Base-by-base conservation (phyloP, 1,140 invertebrate genomes). In the Dolichoris vasculosae region DNA sequence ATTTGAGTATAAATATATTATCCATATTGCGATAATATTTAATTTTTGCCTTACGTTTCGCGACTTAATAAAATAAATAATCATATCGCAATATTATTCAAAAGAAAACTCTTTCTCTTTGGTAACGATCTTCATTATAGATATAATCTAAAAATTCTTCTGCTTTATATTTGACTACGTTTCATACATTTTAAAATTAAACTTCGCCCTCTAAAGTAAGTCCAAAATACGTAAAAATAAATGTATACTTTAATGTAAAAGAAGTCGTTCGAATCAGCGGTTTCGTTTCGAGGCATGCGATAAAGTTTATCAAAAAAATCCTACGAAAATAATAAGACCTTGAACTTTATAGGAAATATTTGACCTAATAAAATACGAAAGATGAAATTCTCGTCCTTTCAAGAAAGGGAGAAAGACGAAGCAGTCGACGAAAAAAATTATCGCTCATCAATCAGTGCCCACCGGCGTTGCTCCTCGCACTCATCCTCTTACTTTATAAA, bases 371-470 rank as follows among this genome's bases (percentile, higher is more conserved):
- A 73, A 43, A 26, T 0, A 43, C 20, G n/a, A 43, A 23, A 73
- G 23, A 1, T 0, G 69, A 43, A 43, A 43, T 73, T 73, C 11
- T 73, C 43, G 43, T 73, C 30, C 40, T 2, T 32, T 11, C n/a
- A 17, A 59, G 11, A n/a, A 73, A n/a, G 13, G 32, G 32, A 23
- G 51, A 43, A 15, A 67, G 26, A 55, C 35, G 59, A 69, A 17
- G 63, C 9, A 69, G 23, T 15, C 8, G 15, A 32, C 35, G n/a
- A 73, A 82, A 82, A 73, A 75, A 73, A 82, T 82, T 75, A 59
- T 82, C 35, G 81, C 23, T 35, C 81, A 82, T 82, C 81, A 82
- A 82, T 82, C 81, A 82, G 69, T 73, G 38, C 38, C 69, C 15
- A 43, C 20, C 17, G 8, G 26, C 38, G 13, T 38, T 59, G 0